Evolutionary conservation across 1,140 invertebrate species (phyloP), one percentile per base, ranked within the genome.

Genomic region (Drosophila oshimai): DNA sequence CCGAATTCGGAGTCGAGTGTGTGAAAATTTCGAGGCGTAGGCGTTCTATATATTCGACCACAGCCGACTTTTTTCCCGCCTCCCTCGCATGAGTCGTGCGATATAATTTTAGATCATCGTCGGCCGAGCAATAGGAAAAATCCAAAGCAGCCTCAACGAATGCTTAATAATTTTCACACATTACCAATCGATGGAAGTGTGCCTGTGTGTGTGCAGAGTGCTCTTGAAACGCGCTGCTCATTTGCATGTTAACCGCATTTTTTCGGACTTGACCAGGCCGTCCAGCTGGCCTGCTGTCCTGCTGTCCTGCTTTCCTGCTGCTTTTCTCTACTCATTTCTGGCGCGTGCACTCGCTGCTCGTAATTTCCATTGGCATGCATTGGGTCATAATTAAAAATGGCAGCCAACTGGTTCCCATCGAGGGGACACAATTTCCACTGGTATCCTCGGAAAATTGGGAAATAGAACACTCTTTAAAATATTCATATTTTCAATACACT

Each of bases 1-100:
- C 84, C 84, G 84, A 87, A 87, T 88, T 87, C 81, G 81, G 81
- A 87, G 81, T 87, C 77, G 53, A 51, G 65, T 74, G 49, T 60
- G 80, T 54, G 78, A 73, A 73, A 42, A 46, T 70, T 62, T 26
- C 28, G 60, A 10, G n/a, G 47, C 44, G 68, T 86, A 55, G 72
- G 81, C 51, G 80, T 74, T 55, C 31, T 62, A 29, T 74, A 41
- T 67, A 17, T 36, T 60, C 76, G 62, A 57, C n/a, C n/a, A 74
- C 34, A 57, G 51, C 45, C 47, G 74, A 73, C 61, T 68, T 77
- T n/a, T 70, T 53, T 42, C 69, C 61, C 28, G 49, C 49, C 34
- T 28, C 74, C 65, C 53, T 51, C 75, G 50, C 55, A 86, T 87
- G 81, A 87, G 69, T 87, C 77, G 73, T 81, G 36, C 62, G 73